phyloP scores from a whole-genome alignment of 1,140 invertebrate species.

The Aphelenchoides besseyi region DNA sequence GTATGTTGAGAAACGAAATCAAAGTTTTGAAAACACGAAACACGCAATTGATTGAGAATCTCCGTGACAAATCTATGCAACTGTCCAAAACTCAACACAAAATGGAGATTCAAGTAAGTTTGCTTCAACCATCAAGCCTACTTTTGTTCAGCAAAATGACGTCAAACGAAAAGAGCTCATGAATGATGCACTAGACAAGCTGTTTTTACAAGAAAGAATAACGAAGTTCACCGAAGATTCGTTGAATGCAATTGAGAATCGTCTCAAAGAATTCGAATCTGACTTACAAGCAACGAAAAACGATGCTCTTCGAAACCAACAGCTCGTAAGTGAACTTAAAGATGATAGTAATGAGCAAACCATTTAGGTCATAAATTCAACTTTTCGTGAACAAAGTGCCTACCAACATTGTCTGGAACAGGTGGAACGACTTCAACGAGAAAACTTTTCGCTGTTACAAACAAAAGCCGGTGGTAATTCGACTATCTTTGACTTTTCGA shows the following conservation, averaged over 20 bases:
- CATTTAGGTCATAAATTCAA: constrained; percentile 20
- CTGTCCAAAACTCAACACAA: constrained; percentile 28
- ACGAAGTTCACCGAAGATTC: constrained; percentile 25
- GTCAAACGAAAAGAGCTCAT: constrained; percentile 16
- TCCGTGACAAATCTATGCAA: constrained; percentile 36
- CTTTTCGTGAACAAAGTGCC: constrained; percentile 26
- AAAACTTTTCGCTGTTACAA: constrained; percentile 44
- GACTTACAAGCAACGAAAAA: constrained; percentile 33
- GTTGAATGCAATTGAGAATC: constrained; percentile 4
- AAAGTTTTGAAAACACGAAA: constrained; percentile 28
- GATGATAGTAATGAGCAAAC: background rate
- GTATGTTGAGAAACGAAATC: constrained; percentile 23
- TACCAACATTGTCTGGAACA: constrained; percentile 36
- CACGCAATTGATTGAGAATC: constrained; percentile 33
- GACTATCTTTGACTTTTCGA: background rate
- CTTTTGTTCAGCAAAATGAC: constrained; percentile 4
- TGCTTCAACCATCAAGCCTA: constrained; percentile 1
- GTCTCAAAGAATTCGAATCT: constrained; percentile 30
- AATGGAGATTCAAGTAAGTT: constrained; percentile 27
- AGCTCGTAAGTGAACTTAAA: constrained; percentile 22
- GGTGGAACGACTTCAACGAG: constrained; percentile 35
- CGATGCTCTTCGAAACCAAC: constrained; percentile 31
- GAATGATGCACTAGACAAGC: constrained; percentile 18
- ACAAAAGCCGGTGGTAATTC: constrained; percentile 18
- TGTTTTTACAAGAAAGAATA: constrained; percentile 24